Percentiles rank a stretch among this genome's conserved stretches.
phyloP scores from a whole-genome alignment of 2,888 invertebrate genomes.

The Diarsia brunnea region DNA sequence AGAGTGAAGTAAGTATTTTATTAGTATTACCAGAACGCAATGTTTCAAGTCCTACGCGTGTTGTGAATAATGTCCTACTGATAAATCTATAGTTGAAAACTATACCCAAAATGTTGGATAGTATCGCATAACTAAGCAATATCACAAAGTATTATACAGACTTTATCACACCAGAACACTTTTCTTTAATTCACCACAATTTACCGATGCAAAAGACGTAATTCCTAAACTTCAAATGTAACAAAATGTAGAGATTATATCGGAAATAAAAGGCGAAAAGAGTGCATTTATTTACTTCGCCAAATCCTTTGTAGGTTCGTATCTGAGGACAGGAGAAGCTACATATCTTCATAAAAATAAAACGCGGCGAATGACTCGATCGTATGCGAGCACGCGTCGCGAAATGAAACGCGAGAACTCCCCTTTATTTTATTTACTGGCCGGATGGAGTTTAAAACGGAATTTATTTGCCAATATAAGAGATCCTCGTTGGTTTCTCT shows the following conservation, averaged over 20 bases:
- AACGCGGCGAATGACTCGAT: constrained; percentile 80
- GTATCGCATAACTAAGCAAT: not conserved
- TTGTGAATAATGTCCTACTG: not conserved
- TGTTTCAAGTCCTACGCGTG: not conserved
- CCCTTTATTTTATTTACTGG: constrained; percentile 86
- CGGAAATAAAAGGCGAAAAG: constrained; percentile 56
- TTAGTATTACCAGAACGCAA: not conserved
- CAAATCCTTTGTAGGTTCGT: constrained; percentile 71
- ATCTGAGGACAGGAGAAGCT: constrained; percentile 72
- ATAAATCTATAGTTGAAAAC: not conserved
- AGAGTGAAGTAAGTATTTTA: not conserved
- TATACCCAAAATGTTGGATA: not conserved
- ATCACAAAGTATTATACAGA: not conserved
- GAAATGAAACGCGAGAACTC: constrained; percentile 82
- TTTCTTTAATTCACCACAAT: not conserved
- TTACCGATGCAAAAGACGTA: constrained; percentile 8
- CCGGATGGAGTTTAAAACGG: constrained; percentile 83
- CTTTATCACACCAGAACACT: not conserved
- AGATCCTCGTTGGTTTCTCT: constrained; percentile 72
- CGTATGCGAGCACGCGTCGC: constrained; percentile 72
- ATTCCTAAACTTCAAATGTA: constrained; percentile 15
- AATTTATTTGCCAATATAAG: constrained; percentile 85
- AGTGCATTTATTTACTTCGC: constrained; percentile 76
- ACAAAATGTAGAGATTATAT: constrained; percentile 33
- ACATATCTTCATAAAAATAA: constrained; percentile 88